Base-by-base conservation (phyloP, 2,888 invertebrate species). In the Flexamia atlantica region DNA sequence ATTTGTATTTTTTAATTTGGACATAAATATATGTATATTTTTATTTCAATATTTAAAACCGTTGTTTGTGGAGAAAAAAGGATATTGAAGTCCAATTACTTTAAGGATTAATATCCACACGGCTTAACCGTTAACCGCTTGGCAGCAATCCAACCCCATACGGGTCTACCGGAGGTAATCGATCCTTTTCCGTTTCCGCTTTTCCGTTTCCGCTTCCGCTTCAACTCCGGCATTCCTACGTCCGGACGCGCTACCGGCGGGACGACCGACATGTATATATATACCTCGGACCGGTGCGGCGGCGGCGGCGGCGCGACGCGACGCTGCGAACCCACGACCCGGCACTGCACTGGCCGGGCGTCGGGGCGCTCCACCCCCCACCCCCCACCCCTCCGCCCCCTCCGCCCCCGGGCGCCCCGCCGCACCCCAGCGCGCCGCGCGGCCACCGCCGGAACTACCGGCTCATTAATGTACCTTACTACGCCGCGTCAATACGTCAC, bases 321-420 rank as follows among this genome's bases (percentile, higher is more conserved):
- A 40, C 70, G 40, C 12, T 10, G n/a, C 7, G n/a, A n/a, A 1
- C 30, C 20, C 70, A 20, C 40, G 36, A 20, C 40, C 70, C 70
- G 40, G 70, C 70, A 70, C 70, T 70, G 70, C 70, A 70, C 70
- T 70, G 70, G 70, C 70, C 23, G 70, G 70, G 70, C 7, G 68
- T 1, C 23, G 68, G 17, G 36, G 36, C 40, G 36, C 14, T n/a
- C 4, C 70, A n/a, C n/a, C 70, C 40, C 70, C 70, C n/a, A 20
- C 12, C 36, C 5, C n/a, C 70, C n/a, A 20, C 36, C n/a, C n/a
- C n/a, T n/a, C n/a, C n/a, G n/a, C n/a, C n/a, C 70, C 40, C 70
- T 14, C n/a, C 70, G 40, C 70, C 40, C 70, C 70, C 3, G 17
- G 40, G n/a, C n/a, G 40, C 36, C n/a, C n/a, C n/a, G n/a, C n/a